Conservation (phyloP, 2,113 vertebrate genomes). For the Thalassarche chlororhynchos region DNA sequence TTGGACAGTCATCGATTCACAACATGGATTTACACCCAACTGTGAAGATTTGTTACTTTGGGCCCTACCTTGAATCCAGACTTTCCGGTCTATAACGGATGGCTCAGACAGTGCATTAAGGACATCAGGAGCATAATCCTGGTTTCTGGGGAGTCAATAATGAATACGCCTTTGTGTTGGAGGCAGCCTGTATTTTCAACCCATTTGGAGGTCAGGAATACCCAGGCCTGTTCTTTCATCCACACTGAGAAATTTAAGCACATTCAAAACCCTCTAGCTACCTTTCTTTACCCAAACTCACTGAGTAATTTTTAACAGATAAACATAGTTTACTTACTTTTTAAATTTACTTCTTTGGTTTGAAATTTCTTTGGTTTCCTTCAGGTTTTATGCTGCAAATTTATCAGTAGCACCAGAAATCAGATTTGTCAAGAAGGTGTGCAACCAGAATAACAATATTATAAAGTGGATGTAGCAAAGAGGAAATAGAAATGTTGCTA, state of each 20-base stretch:
- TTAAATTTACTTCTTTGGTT: background rate
- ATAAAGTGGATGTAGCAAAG: background rate
- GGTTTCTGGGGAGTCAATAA: background rate
- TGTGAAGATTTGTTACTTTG: background rate
- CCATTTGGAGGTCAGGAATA: background rate
- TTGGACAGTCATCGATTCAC: background rate
- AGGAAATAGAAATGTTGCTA: background rate
- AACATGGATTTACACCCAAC: background rate
- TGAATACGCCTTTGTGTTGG: background rate
- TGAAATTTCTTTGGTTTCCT: background rate
- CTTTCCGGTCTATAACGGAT: background rate
- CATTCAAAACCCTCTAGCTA: background rate
- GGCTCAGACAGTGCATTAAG: background rate
- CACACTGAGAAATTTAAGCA: background rate
- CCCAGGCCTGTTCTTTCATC: background rate
- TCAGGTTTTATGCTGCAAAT: background rate
- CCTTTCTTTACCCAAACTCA: background rate
- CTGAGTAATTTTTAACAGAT: background rate
- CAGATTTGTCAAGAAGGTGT: background rate
- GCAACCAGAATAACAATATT: background rate
- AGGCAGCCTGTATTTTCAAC: background rate
- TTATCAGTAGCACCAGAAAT: background rate
- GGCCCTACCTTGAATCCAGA: background rate
- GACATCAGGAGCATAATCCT: background rate
- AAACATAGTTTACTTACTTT: background rate